phyloP scores from a whole-genome alignment of 2,888 invertebrate genomes.

The Tiliacea citrago region DNA sequence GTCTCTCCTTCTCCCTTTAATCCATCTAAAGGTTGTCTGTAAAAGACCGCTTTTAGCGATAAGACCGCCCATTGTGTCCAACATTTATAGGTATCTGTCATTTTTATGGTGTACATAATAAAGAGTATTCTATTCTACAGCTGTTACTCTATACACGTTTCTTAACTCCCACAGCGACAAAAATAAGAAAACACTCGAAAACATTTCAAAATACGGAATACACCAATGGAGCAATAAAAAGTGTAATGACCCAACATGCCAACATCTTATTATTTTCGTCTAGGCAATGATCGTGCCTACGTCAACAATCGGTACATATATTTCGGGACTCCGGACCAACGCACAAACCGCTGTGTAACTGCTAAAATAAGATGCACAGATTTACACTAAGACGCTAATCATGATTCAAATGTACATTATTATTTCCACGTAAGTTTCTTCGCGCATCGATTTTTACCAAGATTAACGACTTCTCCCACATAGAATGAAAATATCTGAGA shows the following conservation, averaged over 20 bases:
- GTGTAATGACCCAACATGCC: conserved; percentile 44
- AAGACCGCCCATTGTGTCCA: too few species aligned
- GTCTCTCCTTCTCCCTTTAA: too few species aligned
- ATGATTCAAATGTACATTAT: neutral
- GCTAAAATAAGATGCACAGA: conserved; percentile 52
- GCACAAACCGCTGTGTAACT: conserved; percentile 26
- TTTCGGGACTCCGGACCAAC: conserved; percentile 57
- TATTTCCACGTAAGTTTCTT: neutral
- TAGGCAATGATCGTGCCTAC: conserved; percentile 22
- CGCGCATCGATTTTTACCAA: neutral
- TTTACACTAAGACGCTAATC: conserved; percentile 45
- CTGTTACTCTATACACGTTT: conserved; percentile 1
- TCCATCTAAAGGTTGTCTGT: too few species aligned
- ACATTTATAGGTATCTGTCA: too few species aligned
- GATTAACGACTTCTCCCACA: neutral
- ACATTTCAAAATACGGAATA: conserved; percentile 2
- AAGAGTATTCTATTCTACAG: too few species aligned
- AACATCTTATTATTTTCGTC: conserved; percentile 23
- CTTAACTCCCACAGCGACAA: neutral
- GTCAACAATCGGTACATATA: conserved; percentile 24
- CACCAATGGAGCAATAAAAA: conserved; percentile 25
- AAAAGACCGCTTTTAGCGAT: too few species aligned
- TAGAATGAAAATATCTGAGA: neutral
- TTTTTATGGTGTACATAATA: too few species aligned
- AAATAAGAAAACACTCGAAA: conserved; percentile 5